Base-by-base conservation (phyloP, 2,113 vertebrate genomes). In the Oryzias melastigma region DNA sequence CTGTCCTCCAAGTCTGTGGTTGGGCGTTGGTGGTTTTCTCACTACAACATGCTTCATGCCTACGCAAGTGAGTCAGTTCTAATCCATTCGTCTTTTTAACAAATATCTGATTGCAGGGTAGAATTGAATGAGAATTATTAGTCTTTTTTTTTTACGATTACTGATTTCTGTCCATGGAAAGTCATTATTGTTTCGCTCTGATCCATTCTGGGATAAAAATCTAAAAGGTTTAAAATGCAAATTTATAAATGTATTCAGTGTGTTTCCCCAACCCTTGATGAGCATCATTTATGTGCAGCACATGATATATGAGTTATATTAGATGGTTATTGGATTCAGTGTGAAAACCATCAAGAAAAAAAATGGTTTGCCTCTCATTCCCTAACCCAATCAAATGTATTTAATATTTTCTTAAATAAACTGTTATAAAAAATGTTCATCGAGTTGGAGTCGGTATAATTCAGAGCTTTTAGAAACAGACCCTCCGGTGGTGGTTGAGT, bases 241-340 rank as follows among this genome's bases (percentile, higher is more conserved):
- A 65, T 62, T 57, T 18, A 52, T 35, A 62, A 58, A 79, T 77
- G 75, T 59, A 69, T 75, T 73, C n/a, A 71, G 52, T 55, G 18
- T 62, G 12, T 61, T 62, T 56, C 15, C 50, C 55, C 17, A 64
- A 62, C 18, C 8, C 59, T 66, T 72, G 41, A 52, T 41, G 57
- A 59, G 45, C 35, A 2, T 25, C 7, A 19, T 35, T 48, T 49
- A 57, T 29, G 15, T 18, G 19, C 46, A 47, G 46, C 46, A 19
- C 5, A 16, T 46, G 44, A 46, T n/a, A 46, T n/a, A 46, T 46
- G 44, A 16, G 6, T 16, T 46, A 46, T 46, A 46, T 46, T 46
- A 46, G 16, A n/a, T 16, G 14, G 44, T 46, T 46, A 46, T 16
- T 46, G 15, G 6, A 46, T 46, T 46, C n/a, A n/a, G 35, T 35